These are phyloP conservation scores for Drosophila tripunctata DNA, from an alignment of 2,888 invertebrate genomes.

Conservation along the genomic window DNA sequence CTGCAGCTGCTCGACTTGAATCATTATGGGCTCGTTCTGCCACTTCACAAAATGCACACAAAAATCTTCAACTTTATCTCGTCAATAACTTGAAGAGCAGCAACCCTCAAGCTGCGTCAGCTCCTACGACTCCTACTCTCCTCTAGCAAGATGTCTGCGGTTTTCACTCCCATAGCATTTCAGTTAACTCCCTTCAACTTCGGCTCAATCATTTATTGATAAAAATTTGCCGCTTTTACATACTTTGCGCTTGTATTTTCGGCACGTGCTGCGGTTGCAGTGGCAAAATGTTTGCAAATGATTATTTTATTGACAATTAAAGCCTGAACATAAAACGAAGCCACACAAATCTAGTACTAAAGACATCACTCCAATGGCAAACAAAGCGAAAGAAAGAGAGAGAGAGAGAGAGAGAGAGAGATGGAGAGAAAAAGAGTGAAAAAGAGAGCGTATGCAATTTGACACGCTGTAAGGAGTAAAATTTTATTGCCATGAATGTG, in stretches of 20 bases:
- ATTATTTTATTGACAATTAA: constrained; percentile 79
- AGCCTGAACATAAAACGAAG: constrained; percentile 60
- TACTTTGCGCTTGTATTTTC: constrained; percentile 44
- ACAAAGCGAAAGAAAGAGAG: not conserved
- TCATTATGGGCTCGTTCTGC: constrained; percentile 71
- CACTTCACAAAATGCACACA: constrained; percentile 79
- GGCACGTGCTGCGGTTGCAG: constrained; percentile 73
- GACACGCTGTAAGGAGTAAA: constrained; percentile 49
- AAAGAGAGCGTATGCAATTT: constrained; percentile 18
- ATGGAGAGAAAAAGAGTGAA: not conserved
- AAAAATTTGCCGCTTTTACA: constrained; percentile 59
- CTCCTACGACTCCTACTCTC: not conserved
- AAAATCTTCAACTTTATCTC: constrained; percentile 80
- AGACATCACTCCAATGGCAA: constrained; percentile 9
- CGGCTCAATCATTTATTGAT: constrained; percentile 58
- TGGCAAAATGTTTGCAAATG: constrained; percentile 65
- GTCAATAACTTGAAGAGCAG: constrained; percentile 74
- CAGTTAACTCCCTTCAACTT: not conserved
- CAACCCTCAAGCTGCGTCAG: constrained; percentile 35
- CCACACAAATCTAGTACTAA: constrained; percentile 47
- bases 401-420: not conserved
- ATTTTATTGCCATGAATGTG: constrained; percentile 69
- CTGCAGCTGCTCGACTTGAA: constrained; percentile 39
- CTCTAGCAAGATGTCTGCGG: constrained; percentile 33
- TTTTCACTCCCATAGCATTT: constrained; percentile 11